Evolutionary conservation across 2,797 vertebrate species (phyloP), one percentile per base, ranked within the genome.

Genomic region (Apodemus agrarius): DNA sequence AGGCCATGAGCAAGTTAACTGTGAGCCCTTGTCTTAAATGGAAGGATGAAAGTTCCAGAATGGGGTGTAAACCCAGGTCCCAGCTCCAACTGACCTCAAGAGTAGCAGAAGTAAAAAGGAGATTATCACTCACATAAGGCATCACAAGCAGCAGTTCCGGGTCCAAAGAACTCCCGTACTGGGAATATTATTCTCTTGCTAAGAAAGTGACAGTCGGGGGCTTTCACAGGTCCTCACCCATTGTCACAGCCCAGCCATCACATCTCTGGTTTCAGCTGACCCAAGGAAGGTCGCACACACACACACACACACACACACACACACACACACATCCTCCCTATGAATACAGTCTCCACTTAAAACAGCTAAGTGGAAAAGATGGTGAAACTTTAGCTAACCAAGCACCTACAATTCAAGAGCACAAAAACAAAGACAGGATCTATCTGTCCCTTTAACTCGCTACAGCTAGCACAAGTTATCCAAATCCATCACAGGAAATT

Each of bases 211-310:
- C 57, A 21, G 78, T 29, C 57, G 43, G 57, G 0, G 46, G 34
- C 29, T 88, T 89, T 54, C 93, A 24, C 96, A 72, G n/a, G n/a
- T 87, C 65, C 29, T 89, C 84, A 95, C 31, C 95, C 86, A 87
- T 24, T 87, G 82, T 43, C 97, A 78, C 95, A 96, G 78, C 40
- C 97, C 83, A 37, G 46, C 98, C 96, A 54, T 96, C 54, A 95
- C 79, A 97, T 74, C 74, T 59, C 14, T 95, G 97, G 37, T 96
- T 97, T 67, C 97, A 97, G 94, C 40, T 52, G 97, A 94, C 80
- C 91, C 49, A 2, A 22, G 24, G 76, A 34, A 83, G 4, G 21
- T 46, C 95, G 34, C 94, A 95, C 29, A 24, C 24, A 29, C 61
- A 29, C 9, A 61, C 22, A 61, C 95, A 59, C 94, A 96, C 95